Percentiles rank a stretch among this genome's conserved stretches.
phyloP scores from a whole-genome alignment of 1,140 invertebrate species.

The Scylla paramamosain region DNA sequence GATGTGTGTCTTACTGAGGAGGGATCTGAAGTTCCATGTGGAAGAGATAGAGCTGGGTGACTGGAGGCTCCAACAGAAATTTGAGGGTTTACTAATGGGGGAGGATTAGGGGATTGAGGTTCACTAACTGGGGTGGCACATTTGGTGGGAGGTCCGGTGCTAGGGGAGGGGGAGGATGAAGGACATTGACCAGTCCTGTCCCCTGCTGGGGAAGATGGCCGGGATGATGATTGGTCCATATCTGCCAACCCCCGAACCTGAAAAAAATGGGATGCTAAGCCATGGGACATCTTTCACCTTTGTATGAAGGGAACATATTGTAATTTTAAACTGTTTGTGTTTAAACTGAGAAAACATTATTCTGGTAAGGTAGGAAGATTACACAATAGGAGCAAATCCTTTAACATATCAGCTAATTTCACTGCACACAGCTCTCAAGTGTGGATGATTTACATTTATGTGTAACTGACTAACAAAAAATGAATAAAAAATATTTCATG shows the following conservation, averaged over 20 bases:
- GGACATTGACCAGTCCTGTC: constrained; percentile 67
- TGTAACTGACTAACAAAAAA: too few species aligned
- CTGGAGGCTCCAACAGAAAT: constrained; percentile 54
- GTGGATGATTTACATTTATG: too few species aligned
- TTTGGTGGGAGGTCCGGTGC: constrained; percentile 76
- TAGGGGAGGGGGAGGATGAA: constrained; percentile 76
- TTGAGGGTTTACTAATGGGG: constrained; percentile 69
- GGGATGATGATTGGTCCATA: constrained; percentile 72
- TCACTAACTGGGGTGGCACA: constrained; percentile 76
- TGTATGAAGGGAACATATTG: neutral
- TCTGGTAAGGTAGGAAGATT: too few species aligned
- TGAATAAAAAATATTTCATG: too few species aligned
- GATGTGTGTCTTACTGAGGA: constrained; percentile 56
- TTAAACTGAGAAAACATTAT: too few species aligned
- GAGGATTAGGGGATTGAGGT: constrained; percentile 75
- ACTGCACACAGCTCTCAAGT: too few species aligned
- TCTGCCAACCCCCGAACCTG: constrained; percentile 77
- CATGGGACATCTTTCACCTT: neutral
- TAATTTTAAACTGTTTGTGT: neutral
- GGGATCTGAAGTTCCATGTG: constrained; percentile 21
- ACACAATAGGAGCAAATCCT: too few species aligned
- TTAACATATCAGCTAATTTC: too few species aligned
- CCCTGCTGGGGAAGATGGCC: constrained; percentile 75
- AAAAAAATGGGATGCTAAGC: constrained; percentile 50
- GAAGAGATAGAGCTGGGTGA: constrained; percentile 59